Evolutionary conservation across 2,797 vertebrate species (phyloP).

Genomic region (Lithobates pipiens): DNA sequence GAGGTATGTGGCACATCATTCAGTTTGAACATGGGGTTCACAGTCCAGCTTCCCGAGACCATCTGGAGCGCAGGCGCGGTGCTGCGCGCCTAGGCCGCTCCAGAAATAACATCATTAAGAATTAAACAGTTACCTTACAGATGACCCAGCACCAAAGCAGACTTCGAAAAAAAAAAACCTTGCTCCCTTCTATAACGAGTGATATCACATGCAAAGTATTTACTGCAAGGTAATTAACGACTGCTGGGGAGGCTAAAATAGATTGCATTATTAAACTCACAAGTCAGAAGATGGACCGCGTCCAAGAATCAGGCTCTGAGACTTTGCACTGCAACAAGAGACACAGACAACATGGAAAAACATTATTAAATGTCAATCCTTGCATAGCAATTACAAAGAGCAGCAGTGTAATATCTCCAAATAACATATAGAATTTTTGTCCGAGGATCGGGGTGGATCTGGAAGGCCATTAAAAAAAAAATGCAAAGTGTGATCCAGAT

Average conservation of each 20-base stretch:
- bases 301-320: constrained; percentile 41
- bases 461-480: neutral
- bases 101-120: constrained; percentile 56
- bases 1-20: constrained; percentile 45
- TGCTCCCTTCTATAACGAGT: constrained; percentile 23
- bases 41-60: constrained; percentile 24
- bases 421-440: too few species aligned
- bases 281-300: constrained; percentile 18
- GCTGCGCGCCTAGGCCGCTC: neutral
- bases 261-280: constrained; percentile 42
- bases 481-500: constrained; percentile 3
- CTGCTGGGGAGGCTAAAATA: constrained; percentile 35
- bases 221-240: constrained; percentile 44
- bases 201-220: constrained; percentile 55
- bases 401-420: neutral
- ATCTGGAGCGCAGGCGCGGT: constrained; percentile 31
- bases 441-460: neutral
- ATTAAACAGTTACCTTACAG: constrained; percentile 34
- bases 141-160: neutral
- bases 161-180: neutral
- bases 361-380: neutral
- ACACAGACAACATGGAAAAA: constrained; percentile 17
- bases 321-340: constrained; percentile 2
- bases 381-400: constrained; percentile 41
- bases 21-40: constrained; percentile 33